A percentile compares a stretch with the other conserved stretches of the same genome.
Evolutionary conservation across 64 coral and sea anemone genomes (phyloP).

Genomic region (Exaiptasia diaphana): DNA sequence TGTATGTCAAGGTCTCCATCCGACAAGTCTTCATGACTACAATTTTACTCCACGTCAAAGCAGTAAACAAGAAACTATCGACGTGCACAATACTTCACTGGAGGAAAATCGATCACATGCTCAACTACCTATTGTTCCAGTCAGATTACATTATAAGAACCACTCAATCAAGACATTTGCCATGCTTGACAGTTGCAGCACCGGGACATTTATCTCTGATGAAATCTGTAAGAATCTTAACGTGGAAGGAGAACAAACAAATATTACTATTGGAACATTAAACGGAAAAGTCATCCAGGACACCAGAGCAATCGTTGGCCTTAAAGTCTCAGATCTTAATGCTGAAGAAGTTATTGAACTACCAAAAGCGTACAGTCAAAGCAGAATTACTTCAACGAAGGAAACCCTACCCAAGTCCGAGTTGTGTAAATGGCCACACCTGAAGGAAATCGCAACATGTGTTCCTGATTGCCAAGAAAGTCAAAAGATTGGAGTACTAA

Average conservation of each 20-base stretch:
- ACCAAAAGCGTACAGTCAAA: neutral
- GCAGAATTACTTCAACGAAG: neutral
- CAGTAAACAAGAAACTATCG: neutral
- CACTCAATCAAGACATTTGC: slow-evolving; percentile 23
- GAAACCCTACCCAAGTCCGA: neutral
- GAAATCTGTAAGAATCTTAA: neutral
- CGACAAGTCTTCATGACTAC: slow-evolving; percentile 68
- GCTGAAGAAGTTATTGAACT: neutral
- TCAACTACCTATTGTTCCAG: slow-evolving; percentile 42
- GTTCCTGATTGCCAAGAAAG: neutral
- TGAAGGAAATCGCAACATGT: neutral
- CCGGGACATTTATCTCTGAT: slow-evolving; percentile 4
- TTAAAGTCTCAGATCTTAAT: slow-evolving; percentile 13
- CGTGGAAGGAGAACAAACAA: neutral
- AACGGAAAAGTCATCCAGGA: neutral
- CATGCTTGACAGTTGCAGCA: slow-evolving; percentile 45
- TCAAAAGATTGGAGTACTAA: slow-evolving; percentile 4
- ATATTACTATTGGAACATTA: slow-evolving; percentile 17
- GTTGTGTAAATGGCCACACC: neutral
- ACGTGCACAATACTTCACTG: neutral
- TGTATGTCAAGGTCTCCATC: slow-evolving; percentile 50
- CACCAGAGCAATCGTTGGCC: neutral
- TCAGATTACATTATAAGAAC: neutral
- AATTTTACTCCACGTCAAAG: neutral
- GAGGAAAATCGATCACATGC: neutral